phyloP scores from a whole-genome alignment of 2,113 vertebrate genomes.

The Alexandromys fortis region DNA sequence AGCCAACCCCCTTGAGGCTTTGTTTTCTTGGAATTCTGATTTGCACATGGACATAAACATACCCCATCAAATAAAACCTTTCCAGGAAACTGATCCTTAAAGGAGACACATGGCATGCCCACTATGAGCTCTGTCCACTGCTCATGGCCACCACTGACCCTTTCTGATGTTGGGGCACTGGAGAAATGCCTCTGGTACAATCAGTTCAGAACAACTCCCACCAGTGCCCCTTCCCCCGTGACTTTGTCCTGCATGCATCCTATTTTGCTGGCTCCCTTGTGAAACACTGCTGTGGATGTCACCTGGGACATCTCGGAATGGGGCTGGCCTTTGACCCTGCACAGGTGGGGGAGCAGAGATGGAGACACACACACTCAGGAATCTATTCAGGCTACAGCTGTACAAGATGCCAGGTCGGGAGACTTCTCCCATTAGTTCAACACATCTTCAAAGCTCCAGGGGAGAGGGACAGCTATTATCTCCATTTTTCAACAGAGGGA shows the following conservation, averaged over 20 bases:
- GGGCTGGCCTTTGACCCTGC: not conserved
- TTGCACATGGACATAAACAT: not conserved
- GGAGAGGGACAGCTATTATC: not conserved
- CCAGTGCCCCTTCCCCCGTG: fast-evolving
- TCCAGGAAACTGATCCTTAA: not conserved
- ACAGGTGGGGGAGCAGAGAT: not conserved
- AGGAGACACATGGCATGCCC: not conserved
- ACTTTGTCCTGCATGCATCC: fast-evolving
- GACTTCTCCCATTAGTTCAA: not conserved
- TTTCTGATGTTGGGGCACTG: fast-evolving
- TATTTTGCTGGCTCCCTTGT: not conserved
- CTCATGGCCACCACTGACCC: not conserved
- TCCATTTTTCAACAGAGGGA: not conserved
- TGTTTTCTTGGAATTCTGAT: not conserved
- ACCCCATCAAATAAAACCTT: not conserved
- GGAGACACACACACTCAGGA: not conserved
- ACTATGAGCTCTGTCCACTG: not conserved
- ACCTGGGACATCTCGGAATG: fast-evolving
- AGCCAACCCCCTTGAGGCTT: not conserved
- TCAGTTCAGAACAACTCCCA: not conserved
- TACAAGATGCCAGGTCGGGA: fast-evolving
- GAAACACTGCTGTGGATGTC: not conserved
- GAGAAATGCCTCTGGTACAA: not conserved
- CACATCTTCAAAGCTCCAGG: too few species aligned
- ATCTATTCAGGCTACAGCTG: not conserved